A percentile compares a stretch with the other conserved stretches of the same genome.
Conservation (phyloP, 2,797 vertebrate species). For the Monodelphis domestica region DNA sequence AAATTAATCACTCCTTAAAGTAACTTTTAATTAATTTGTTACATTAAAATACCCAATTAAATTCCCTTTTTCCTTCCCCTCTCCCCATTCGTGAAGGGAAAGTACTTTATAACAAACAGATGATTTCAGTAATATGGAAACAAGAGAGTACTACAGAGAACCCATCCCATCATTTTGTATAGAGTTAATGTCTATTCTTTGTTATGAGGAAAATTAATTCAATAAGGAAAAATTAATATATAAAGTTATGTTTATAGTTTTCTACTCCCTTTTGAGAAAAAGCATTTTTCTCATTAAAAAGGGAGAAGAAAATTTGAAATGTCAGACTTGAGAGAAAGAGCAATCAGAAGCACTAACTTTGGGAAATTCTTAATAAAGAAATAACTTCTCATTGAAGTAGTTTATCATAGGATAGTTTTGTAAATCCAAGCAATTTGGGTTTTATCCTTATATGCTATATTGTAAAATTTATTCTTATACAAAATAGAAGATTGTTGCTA, state of each 20-base stretch:
- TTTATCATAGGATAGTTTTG: neutral
- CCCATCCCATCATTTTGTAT: neutral
- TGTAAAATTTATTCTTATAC: no score
- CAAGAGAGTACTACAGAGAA: neutral
- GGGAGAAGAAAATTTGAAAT: neutral
- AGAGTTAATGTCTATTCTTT: neutral
- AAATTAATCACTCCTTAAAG: neutral
- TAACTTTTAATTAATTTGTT: no score
- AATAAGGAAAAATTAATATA: neutral
- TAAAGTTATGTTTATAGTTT: neutral
- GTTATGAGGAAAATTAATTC: neutral
- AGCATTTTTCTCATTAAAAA: conserved; percentile 11
- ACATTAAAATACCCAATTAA: no score
- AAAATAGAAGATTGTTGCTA: no score
- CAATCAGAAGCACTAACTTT: conserved; percentile 1
- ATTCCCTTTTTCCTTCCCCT: no score
- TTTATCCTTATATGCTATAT: no score
- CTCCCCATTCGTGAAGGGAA: no score
- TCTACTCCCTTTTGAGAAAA: neutral
- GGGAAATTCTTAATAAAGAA: neutral
- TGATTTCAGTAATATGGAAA: neutral
- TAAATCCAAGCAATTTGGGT: conserved; percentile 7
- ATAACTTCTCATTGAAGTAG: neutral
- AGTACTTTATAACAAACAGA: no score
- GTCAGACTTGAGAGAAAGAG: neutral